Evolutionary conservation across 2,888 invertebrate genomes (phyloP), one percentile per base, ranked within the genome.

Genomic region (Eupithecia centaureata): DNA sequence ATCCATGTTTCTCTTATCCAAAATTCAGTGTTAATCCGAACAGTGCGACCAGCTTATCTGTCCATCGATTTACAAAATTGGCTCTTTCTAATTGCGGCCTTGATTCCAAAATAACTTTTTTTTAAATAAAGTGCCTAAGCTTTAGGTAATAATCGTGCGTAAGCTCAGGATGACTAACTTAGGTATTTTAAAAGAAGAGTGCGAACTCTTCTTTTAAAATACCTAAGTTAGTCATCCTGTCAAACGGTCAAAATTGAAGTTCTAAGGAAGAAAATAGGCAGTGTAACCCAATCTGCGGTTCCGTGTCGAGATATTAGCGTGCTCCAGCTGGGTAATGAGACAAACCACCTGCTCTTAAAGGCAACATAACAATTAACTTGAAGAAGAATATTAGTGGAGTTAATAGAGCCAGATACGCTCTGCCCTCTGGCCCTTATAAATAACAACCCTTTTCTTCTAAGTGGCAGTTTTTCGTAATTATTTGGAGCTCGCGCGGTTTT

Each of bases 281-380:
- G 32, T 52, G 27, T 52, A 52, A 52, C 47, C 1, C 27, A 52
- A 52, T 52, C 60, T 18, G 47, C 28, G 33, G 68, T 90, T 90
- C 86, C 86, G 84, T 87, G 87, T 82, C 81, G 78, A 79, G 77
- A 85, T 82, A 88, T 89, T 88, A 88, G 85, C 81, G 85, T 80
- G 86, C 86, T 86, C 80, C 85, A 84, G 83, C 87, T 83, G 82
- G 85, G 86, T 90, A 91, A 92, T 90, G 88, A 88, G 87, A 86
- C 86, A 86, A 86, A 86, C 88, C 91, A 93, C 92, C 92, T 93
- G 91, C 86, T 89, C 87, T 90, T 90, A 88, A 87, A 92, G 87
- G 85, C 87, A 89, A 90, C 90, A 89, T 92, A 91, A 92, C 92
- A 92, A 93, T 92, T 92, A 92, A 90, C 86, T 89, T 79, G 84